Evolutionary conservation across 2,888 invertebrate species (phyloP).

Genomic region (Aspidiotus rigidus): DNA sequence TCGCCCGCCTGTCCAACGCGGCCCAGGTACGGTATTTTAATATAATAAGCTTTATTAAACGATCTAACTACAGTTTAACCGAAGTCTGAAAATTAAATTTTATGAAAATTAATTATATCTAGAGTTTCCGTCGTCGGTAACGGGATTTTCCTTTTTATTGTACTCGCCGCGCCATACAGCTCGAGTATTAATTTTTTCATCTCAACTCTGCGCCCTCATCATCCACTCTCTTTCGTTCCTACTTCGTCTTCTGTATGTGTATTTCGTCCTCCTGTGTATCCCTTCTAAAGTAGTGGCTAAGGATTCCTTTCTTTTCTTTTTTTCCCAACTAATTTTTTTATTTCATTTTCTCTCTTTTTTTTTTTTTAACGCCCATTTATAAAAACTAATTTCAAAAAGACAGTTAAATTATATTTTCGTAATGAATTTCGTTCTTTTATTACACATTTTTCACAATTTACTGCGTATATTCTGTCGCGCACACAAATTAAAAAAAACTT

Average conservation of each 20-base stretch:
- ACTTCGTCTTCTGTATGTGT: not conserved
- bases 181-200: conserved; percentile 30
- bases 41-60: conserved; percentile 31
- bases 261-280: too few species aligned
- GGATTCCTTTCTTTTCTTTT: not conserved
- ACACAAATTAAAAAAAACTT: conserved; percentile 27
- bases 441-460: conserved; percentile 30
- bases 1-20: not conserved
- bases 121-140: conserved; percentile 28
- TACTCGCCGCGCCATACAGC: conserved; percentile 16
- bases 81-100: conserved; percentile 13
- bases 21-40: conserved; percentile 21
- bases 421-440: conserved; percentile 30
- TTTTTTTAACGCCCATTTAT: conserved; percentile 26
- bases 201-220: conserved; percentile 15
- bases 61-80: conserved; percentile 30
- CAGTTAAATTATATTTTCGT: conserved; percentile 30
- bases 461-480: conserved; percentile 17
- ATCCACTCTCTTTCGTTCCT: conserved; percentile 7
- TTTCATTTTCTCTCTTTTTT: conserved; percentile 31
- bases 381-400: conserved; percentile 33
- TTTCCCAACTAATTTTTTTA: conserved; percentile 10
- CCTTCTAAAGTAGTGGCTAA: not conserved
- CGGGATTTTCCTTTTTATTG: conserved; percentile 29
- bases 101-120: conserved; percentile 7